A percentile compares a stretch with the other conserved stretches of the same genome.
phyloP scores from a whole-genome alignment of 2,797 vertebrate genomes.

The Brachymystax lenok region DNA sequence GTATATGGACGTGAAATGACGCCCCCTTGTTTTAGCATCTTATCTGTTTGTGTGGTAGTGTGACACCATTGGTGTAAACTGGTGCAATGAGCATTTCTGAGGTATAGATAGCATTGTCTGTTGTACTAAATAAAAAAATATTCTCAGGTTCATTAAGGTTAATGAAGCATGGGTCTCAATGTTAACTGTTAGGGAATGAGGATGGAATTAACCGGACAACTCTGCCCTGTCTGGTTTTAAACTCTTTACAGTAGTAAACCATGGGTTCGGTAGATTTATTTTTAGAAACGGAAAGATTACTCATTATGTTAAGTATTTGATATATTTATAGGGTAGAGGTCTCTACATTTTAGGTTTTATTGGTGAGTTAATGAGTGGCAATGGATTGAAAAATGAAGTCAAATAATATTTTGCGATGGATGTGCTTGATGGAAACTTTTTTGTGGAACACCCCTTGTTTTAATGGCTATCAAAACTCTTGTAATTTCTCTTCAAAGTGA shows the following conservation, averaged over 20 bases:
- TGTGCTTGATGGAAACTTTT: slow-evolving; percentile 67
- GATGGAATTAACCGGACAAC: slow-evolving; percentile 17
- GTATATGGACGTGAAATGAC: slow-evolving; percentile 19
- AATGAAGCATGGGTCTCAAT: slow-evolving; percentile 34
- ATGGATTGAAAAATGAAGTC: slow-evolving; percentile 60
- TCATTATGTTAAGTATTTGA: slow-evolving; percentile 75
- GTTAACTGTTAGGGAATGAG: slow-evolving; percentile 8
- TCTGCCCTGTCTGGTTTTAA: slow-evolving; percentile 16
- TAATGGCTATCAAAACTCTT: slow-evolving; percentile 80
- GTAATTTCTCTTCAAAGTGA: slow-evolving; percentile 41
- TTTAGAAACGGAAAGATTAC: slow-evolving; percentile 47
- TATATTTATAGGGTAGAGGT: slow-evolving; percentile 75
- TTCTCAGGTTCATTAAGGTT: slow-evolving; percentile 45
- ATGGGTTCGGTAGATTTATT: slow-evolving; percentile 57
- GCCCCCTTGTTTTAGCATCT: slow-evolving; percentile 27
- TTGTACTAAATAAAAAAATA: slow-evolving; percentile 34
- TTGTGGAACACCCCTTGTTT: slow-evolving; percentile 69
- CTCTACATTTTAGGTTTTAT: slow-evolving; percentile 75
- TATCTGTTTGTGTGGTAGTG: slow-evolving; percentile 20
- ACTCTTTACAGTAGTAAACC: slow-evolving; percentile 53
- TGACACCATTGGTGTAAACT: slow-evolving; percentile 32
- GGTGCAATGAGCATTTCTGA: slow-evolving; percentile 47
- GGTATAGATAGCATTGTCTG: slow-evolving; percentile 38
- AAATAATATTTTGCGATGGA: slow-evolving; percentile 59
- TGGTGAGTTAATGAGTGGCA: slow-evolving; percentile 76